Base-by-base conservation (phyloP, 1,140 invertebrate species). In the Sminthurides bifidus region DNA sequence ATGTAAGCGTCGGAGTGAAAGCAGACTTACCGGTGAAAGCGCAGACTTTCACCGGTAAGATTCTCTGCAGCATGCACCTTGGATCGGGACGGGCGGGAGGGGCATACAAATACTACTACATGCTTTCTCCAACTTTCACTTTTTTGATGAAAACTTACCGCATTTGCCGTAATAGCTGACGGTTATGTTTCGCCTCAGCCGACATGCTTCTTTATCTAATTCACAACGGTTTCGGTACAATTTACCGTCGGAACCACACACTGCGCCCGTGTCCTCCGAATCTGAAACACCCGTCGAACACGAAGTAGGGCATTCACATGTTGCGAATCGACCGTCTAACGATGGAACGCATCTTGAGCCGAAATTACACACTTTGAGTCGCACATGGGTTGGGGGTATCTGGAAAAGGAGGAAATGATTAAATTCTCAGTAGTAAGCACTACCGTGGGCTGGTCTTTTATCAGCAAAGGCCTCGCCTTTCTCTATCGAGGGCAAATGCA, bases 81-180 rank as follows among this genome's bases (percentile, higher is more conserved):
- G 33, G 33, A 35, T 10, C n/a, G 10, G 10, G 33, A n/a, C 33
- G 10, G n/a, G n/a, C 33, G 10, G n/a, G 33, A n/a, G 10, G 10
- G n/a, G n/a, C 10, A 35, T 10, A 10, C n/a, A 35, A 35, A n/a
- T n/a, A 10, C n/a, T 10, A 35, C 10, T n/a, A 10, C 33, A 35
- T 10, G 33, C n/a, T 35, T 26, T 27, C 31, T 60, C n/a, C n/a
- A n/a, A n/a, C n/a, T n/a, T n/a, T n/a, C n/a, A n/a, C n/a, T n/a
- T n/a, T n/a, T n/a, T n/a, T n/a, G n/a, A n/a, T n/a, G n/a, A n/a
- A n/a, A n/a, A 79, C 84, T 80, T 71, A 93, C 89, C 87, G 72
- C 90, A 92, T 75, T 85, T 87, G 40, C 90, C 90, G 51, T 77
- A 77, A 71, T 85, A 92, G 68, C 86, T 87, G 64, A 90, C 78